These are phyloP conservation scores for Acanthosepion lycidas DNA, from an alignment of 2,888 invertebrate species.

Conservation along the genomic window DNA sequence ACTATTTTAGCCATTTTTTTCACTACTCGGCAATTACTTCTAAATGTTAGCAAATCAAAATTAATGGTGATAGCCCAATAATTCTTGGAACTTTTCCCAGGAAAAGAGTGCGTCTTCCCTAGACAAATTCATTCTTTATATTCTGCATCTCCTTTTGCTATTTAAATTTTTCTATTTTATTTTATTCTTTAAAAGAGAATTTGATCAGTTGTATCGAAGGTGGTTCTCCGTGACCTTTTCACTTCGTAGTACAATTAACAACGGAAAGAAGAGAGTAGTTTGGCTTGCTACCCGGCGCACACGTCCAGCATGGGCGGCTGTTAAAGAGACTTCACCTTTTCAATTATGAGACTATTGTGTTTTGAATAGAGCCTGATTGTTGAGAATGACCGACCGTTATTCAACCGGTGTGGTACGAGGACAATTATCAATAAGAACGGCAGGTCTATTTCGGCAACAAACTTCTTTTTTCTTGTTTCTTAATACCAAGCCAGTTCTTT, in stretches of 20 bases:
- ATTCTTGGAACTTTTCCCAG: not conserved
- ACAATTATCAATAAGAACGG: not conserved
- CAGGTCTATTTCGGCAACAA: conserved; percentile 11
- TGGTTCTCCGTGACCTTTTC: not conserved
- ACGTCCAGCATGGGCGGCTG: not conserved
- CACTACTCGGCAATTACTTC: not conserved
- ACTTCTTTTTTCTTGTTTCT: not conserved
- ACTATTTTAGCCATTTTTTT: not conserved
- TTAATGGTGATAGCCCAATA: not conserved
- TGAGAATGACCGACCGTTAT: conserved; percentile 33
- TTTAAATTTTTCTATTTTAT: not conserved
- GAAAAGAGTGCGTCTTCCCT: not conserved
- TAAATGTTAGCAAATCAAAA: not conserved
- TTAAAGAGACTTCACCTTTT: conserved; percentile 20
- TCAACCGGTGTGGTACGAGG: not conserved
- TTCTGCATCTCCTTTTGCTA: not conserved
- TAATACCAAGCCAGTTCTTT: not conserved
- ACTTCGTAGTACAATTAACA: not conserved
- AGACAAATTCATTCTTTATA: not conserved
- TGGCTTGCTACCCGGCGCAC: conserved; percentile 6
- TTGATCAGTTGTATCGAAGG: conserved; percentile 17
- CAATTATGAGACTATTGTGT: conserved; percentile 13
- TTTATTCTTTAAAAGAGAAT: not conserved
- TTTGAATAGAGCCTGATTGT: conserved; percentile 33
- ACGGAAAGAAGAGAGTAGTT: conserved; percentile 4